Evolutionary conservation across 2,888 invertebrate genomes (phyloP).

Genomic region (Heliothis peltigera): DNA sequence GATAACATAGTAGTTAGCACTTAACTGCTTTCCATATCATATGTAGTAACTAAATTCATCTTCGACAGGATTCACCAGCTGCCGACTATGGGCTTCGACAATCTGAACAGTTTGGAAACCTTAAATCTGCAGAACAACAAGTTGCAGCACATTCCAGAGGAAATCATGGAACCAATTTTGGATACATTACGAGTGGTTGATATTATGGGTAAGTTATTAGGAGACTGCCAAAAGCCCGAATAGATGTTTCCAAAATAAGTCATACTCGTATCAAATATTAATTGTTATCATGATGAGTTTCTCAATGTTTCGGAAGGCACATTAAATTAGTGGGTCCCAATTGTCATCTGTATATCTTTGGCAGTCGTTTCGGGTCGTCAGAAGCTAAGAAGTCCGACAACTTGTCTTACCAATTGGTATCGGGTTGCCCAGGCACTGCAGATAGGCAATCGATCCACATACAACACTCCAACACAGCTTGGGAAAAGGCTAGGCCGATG

Average conservation of each 20-base stretch:
- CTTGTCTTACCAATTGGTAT: no score
- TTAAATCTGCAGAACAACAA: constrained; percentile 97
- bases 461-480: no score
- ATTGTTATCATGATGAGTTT: no score
- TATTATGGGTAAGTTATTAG: constrained; percentile 93
- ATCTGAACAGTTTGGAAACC: constrained; percentile 96
- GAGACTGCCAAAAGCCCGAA: no score
- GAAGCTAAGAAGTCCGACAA: no score
- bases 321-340: no score
- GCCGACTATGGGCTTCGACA: constrained; percentile 96
- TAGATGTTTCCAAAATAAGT: not conserved
- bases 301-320: no score
- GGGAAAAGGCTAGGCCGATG: no score
- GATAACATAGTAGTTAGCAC: constrained; percentile 23
- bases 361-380: no score
- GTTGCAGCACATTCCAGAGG: constrained; percentile 94
- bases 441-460: no score
- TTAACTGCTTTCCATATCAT: constrained; percentile 16
- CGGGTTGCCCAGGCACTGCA: no score
- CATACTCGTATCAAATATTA: not conserved
- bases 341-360: no score
- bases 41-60: constrained; percentile 27
- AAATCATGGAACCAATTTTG: constrained; percentile 96
- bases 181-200: constrained; percentile 96
- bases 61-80: constrained; percentile 93